phyloP scores from a whole-genome alignment of 2,888 invertebrate species.

The Hypomecis punctinalis region DNA sequence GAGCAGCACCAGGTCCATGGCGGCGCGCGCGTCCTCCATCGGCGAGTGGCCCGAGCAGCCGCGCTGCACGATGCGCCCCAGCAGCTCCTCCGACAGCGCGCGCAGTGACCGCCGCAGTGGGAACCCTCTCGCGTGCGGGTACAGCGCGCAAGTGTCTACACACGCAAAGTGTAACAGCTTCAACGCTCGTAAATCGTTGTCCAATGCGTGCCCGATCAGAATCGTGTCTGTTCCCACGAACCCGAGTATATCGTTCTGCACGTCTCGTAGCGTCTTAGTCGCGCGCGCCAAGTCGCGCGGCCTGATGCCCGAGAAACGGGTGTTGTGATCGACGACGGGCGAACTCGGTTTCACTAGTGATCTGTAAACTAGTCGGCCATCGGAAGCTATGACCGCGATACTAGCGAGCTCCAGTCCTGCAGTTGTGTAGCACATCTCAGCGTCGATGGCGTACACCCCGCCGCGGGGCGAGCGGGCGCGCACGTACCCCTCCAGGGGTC shows the following conservation, averaged over 20 bases:
- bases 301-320: slow-evolving; percentile 96
- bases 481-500: slow-evolving; percentile 89
- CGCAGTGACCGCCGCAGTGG: slow-evolving; percentile 94
- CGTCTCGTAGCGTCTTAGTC: slow-evolving; percentile 89
- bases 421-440: slow-evolving; percentile 98
- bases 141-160: slow-evolving; percentile 95
- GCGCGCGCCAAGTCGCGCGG: slow-evolving; percentile 84
- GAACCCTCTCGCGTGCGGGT: slow-evolving; percentile 93
- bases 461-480: slow-evolving; percentile 82
- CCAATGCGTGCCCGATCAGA: slow-evolving; percentile 97
- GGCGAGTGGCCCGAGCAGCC: slow-evolving; percentile 92
- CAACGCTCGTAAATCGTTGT: slow-evolving; percentile 95
- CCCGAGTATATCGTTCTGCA: slow-evolving; percentile 93
- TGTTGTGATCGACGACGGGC: slow-evolving; percentile 96
- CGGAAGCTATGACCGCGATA: slow-evolving; percentile 91
- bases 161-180: slow-evolving; percentile 93
- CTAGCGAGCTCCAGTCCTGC: slow-evolving; percentile 94
- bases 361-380: slow-evolving; percentile 92
- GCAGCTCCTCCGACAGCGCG: slow-evolving; percentile 88
- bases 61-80: slow-evolving; percentile 93
- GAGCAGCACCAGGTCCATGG: slow-evolving; percentile 94
- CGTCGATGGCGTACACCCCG: slow-evolving; percentile 94
- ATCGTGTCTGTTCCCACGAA: slow-evolving; percentile 94
- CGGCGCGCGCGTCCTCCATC: slow-evolving; percentile 95
- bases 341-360: slow-evolving; percentile 92